Evolutionary conservation across 1,140 invertebrate species (phyloP).

Genomic region (Drosophila bocki): DNA sequence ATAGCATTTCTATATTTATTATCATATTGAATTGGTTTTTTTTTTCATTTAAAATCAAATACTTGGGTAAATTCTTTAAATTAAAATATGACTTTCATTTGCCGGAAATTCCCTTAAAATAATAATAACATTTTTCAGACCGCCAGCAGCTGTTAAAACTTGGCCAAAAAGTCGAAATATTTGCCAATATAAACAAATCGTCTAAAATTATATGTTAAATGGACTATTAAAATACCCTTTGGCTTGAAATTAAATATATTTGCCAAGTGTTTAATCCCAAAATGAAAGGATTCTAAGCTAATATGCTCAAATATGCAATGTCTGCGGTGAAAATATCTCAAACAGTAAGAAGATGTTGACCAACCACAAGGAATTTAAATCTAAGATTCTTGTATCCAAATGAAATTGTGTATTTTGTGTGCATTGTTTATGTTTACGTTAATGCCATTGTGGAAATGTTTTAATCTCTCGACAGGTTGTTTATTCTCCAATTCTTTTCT

Average conservation of each 20-base stretch:
- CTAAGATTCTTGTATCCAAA: background rate
- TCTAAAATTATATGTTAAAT: background rate
- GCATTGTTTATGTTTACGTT: constrained; percentile 33
- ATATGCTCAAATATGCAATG: background rate
- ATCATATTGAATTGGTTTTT: background rate
- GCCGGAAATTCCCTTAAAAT: background rate
- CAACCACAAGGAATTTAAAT: constrained; percentile 16
- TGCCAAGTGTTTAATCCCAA: background rate
- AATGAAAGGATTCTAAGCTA: background rate
- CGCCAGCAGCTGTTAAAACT: constrained; percentile 5
- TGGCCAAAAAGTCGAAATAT: constrained; percentile 7
- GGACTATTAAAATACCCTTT: background rate
- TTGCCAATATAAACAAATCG: background rate
- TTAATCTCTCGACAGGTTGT: constrained; percentile 31
- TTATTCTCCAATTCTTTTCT: constrained; percentile 7
- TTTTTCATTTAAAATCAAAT: background rate
- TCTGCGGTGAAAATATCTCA: constrained; percentile 8
- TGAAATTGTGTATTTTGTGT: background rate
- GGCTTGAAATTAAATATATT: background rate
- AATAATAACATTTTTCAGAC: background rate
- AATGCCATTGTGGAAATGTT: constrained; percentile 30
- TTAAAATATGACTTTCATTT: background rate
- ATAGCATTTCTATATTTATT: background rate
- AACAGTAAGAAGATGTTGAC: background rate
- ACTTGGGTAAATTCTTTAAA: background rate